Conservation (phyloP, 2,797 vertebrate genomes). For the Strix occidentalis region DNA sequence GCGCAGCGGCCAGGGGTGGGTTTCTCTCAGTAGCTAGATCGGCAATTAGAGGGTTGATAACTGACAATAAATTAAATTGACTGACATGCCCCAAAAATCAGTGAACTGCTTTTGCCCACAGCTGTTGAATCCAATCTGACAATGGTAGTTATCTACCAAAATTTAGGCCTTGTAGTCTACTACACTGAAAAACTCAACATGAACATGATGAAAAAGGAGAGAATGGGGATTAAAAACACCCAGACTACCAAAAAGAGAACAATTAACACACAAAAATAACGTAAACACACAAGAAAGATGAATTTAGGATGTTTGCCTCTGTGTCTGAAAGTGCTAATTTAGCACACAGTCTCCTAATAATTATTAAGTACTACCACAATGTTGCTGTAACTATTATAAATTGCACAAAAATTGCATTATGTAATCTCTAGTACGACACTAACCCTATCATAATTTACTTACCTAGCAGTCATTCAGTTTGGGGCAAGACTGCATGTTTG, state of each 20-base stretch:
- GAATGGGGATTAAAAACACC: not conserved
- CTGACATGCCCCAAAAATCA: not conserved
- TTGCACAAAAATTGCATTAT: not conserved
- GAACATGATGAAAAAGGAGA: not conserved
- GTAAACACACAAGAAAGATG: not conserved
- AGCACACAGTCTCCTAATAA: not conserved
- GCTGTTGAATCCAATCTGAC: not conserved
- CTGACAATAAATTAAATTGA: not conserved
- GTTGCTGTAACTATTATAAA: not conserved
- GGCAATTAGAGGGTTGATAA: not conserved
- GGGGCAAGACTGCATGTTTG: not conserved
- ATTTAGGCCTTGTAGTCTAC: not conserved
- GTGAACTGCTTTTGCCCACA: not conserved
- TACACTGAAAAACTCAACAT: not conserved
- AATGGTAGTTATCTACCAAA: not conserved
- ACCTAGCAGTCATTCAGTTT: not conserved
- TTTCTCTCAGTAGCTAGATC: not conserved
- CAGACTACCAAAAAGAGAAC: not conserved
- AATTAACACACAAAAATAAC: not conserved
- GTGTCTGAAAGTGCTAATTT: not conserved
- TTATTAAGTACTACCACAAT: not conserved
- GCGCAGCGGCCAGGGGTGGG: accelerated
- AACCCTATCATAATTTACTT: not conserved
- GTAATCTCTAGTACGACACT: not conserved
- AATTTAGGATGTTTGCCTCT: not conserved